Conservation (phyloP, 2,113 vertebrate species). For the Illadopsis cleaveri region DNA sequence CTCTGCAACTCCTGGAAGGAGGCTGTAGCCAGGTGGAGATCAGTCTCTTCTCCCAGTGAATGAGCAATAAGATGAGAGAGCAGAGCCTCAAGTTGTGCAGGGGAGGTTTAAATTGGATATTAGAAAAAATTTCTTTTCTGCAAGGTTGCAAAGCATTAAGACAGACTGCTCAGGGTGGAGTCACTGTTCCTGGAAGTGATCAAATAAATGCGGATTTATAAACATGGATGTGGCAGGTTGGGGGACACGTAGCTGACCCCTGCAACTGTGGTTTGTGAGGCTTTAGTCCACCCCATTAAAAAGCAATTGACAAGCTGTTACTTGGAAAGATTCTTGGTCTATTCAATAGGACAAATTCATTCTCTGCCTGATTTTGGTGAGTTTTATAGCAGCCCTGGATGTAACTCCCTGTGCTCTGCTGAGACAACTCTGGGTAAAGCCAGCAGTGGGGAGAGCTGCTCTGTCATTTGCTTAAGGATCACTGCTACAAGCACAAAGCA, state of each 20-base stretch:
- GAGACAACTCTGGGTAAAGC: not conserved
- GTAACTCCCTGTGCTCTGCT: not conserved
- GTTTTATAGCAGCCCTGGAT: not conserved
- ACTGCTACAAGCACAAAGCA: not conserved
- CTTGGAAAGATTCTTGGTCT: not conserved
- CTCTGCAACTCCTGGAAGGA: not conserved
- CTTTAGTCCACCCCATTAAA: not conserved
- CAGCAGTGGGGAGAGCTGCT: not conserved
- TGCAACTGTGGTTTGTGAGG: not conserved
- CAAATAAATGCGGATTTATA: not conserved
- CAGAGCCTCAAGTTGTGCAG: not conserved
- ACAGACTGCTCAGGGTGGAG: not conserved
- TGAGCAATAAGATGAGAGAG: not conserved
- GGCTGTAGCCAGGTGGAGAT: not conserved
- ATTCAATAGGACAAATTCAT: not conserved
- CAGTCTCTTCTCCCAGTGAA: not conserved
- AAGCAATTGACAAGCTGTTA: not conserved
- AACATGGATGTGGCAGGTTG: rapidly evolving
- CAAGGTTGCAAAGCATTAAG: not conserved
- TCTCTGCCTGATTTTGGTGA: not conserved
- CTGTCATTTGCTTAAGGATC: not conserved
- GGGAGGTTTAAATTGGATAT: not conserved
- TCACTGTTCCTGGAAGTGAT: not conserved
- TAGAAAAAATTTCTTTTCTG: not conserved
- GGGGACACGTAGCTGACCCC: not conserved